Conservation (phyloP, 2,888 invertebrate species). For the Mesorhabditis belari region DNA sequence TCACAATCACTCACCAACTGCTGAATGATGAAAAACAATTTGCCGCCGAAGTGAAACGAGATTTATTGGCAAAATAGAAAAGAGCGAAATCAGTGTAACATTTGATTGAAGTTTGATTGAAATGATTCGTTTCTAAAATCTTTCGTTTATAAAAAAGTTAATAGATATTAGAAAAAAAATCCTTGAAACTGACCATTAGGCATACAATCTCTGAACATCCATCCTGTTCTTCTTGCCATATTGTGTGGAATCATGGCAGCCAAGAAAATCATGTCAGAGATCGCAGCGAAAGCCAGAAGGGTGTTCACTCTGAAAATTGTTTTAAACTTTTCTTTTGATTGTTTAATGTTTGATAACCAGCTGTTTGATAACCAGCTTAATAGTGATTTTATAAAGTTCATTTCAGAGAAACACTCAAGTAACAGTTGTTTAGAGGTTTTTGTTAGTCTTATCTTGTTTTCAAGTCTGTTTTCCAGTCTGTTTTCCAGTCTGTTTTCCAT, state of each 20-base stretch:
- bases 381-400: no score
- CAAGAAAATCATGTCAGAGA: conserved; percentile 32
- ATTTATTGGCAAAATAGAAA: conserved; percentile 22
- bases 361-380: no score
- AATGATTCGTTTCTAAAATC: no score
- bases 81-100: conserved; percentile 19
- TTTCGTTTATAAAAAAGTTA: no score
- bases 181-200: neutral
- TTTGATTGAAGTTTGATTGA: neutral
- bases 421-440: no score
- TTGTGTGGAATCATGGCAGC: conserved; percentile 29
- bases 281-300: conserved; percentile 27
- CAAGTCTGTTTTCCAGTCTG: no score
- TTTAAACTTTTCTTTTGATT: neutral
- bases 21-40: conserved; percentile 34
- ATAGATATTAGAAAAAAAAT: neutral
- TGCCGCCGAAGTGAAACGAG: conserved; percentile 23
- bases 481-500: conserved; percentile 1
- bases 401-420: no score
- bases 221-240: conserved; percentile 10
- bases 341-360: neutral
- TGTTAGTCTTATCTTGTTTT: neutral
- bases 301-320: conserved; percentile 27
- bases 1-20: conserved; percentile 20
- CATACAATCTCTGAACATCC: neutral